Evolutionary conservation across 2,797 vertebrate species (phyloP), one percentile per base, ranked within the genome.

Genomic region (Sebastes hubbsi): DNA sequence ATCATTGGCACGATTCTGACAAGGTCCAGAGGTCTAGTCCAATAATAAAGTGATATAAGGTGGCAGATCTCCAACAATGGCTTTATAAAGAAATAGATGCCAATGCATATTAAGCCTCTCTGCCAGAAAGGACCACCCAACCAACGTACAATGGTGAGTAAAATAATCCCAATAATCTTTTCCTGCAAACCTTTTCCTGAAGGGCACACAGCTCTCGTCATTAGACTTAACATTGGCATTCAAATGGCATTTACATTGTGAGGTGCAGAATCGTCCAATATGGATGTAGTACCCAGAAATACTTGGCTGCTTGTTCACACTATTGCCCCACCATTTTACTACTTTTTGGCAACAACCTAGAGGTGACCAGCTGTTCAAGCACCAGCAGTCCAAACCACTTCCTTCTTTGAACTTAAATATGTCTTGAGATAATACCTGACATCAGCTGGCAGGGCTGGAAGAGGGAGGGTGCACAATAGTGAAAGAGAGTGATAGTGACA

Each of bases 401-500:
- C 59, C 22, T 70, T 3, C 24, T 78, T 61, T 42, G 6, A 6
- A 63, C 18, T 32, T 25, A 58, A 59, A 80, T 65, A 61, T 67
- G 70, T 36, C 38, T 77, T 42, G 42, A 78, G 75, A 56, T 60
- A 70, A 59, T 63, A 81, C 32, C 58, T 81, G 63, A 79, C 66
- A 74, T 60, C 24, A 46, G 60, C 12, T 18, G 29, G 56, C 25
- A 60, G 36, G 16, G 20, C n/a, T 29, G 36, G 27, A 63, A 69
- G 72, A 46, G 10, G 8, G 36, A 22, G 60, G 54, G 11, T 4
- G 27, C 30, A 13, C 32, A 67, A 13, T 20, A 18, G 38, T 72
- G 81, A 77, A 22, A 49, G 64, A 64, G 55, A 80, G 64, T 4
- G 46, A 72, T 46, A 82, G 71, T 66, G 80, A 81, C 67, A 78